A percentile compares a stretch with the other conserved stretches of the same genome.
phyloP scores from a whole-genome alignment of 2,888 invertebrate species.

The Drepanosiphum platanoidis region DNA sequence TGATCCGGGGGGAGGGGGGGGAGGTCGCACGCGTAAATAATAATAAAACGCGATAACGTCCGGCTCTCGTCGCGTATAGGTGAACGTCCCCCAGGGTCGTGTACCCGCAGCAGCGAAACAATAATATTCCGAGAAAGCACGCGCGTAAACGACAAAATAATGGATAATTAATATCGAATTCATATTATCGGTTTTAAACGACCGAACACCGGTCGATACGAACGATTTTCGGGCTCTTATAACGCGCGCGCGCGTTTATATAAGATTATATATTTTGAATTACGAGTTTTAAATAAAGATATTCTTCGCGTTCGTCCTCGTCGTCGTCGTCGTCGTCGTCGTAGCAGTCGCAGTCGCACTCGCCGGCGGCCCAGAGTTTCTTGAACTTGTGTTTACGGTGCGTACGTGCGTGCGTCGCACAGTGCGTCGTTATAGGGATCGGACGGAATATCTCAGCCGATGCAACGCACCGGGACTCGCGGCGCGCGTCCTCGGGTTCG shows the following conservation, averaged over 20 bases:
- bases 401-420: slow-evolving; percentile 49
- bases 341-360: not conserved
- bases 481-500: slow-evolving; percentile 49
- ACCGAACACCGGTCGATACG: too few species aligned
- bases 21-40: too few species aligned
- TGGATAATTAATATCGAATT: slow-evolving; percentile 39
- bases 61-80: too few species aligned
- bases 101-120: too few species aligned
- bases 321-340: slow-evolving; percentile 23
- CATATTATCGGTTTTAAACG: slow-evolving; percentile 27
- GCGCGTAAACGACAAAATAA: slow-evolving; percentile 29
- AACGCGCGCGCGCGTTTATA: too few species aligned
- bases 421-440: slow-evolving; percentile 44
- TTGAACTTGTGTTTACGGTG: slow-evolving; percentile 52
- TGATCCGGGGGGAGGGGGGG: too few species aligned
- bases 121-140: not conserved
- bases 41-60: too few species aligned
- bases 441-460: slow-evolving; percentile 58
- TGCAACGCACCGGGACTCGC: too few species aligned
- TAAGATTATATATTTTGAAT: too few species aligned
- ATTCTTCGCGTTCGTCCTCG: slow-evolving; percentile 19
- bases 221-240: too few species aligned
- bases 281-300: slow-evolving; percentile 27
- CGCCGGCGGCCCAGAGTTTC: slow-evolving; percentile 54
- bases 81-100: not conserved